These are phyloP conservation scores for Drosophila funebris DNA, from an alignment of 1,140 invertebrate genomes.

Conservation along the genomic window DNA sequence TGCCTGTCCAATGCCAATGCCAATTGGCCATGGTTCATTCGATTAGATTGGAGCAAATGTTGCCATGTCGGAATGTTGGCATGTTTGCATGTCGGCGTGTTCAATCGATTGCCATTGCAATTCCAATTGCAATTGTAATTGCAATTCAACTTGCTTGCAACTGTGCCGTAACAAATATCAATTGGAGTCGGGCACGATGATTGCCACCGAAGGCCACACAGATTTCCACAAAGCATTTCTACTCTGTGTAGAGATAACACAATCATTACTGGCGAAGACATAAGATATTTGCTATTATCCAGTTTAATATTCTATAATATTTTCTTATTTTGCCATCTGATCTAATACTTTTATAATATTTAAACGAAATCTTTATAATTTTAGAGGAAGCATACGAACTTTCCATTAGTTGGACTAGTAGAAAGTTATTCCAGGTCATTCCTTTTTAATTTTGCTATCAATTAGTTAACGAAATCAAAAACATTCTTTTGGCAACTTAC, in stretches of 20 bases:
- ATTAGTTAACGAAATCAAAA: too few relatives aligned
- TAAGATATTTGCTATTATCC: too few relatives aligned
- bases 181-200: slow-evolving; percentile 6
- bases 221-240: background rate
- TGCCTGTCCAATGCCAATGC: slow-evolving; percentile 13
- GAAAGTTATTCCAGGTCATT: too few relatives aligned
- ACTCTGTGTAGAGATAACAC: background rate
- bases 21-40: slow-evolving; percentile 42
- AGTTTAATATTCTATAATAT: too few relatives aligned
- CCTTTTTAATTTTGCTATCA: background rate
- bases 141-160: slow-evolving; percentile 12
- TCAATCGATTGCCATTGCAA: slow-evolving; percentile 43
- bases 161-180: slow-evolving; percentile 20
- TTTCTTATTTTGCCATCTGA: too few relatives aligned
- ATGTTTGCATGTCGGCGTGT: slow-evolving; percentile 14
- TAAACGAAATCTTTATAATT: too few relatives aligned
- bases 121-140: slow-evolving; percentile 40
- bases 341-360: too few relatives aligned
- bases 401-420: too few relatives aligned
- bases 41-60: slow-evolving; percentile 12
- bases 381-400: too few relatives aligned
- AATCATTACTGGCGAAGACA: background rate
- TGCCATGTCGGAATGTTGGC: background rate
- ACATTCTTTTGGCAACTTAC: background rate
- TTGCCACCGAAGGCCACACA: background rate